Percentiles rank a stretch among this genome's conserved stretches.
Conservation (phyloP, 2,888 invertebrate species). For the Meiosimyza platycephala region DNA sequence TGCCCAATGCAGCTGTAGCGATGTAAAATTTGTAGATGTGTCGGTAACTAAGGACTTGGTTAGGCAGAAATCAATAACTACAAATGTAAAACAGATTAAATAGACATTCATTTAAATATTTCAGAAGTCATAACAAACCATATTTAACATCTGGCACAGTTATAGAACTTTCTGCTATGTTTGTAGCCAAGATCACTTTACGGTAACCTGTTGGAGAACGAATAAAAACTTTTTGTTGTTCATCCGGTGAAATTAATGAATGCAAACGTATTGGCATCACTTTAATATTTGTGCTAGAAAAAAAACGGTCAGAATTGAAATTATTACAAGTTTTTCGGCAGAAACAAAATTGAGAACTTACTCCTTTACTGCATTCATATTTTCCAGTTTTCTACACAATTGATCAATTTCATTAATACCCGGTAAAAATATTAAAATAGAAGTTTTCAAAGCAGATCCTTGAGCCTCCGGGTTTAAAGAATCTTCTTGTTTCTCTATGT, state of each 20-base stretch:
- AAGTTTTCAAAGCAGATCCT: slow-evolving; percentile 57
- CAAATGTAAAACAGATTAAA: slow-evolving; percentile 1
- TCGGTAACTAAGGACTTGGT: slow-evolving; percentile 86
- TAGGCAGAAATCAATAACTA: slow-evolving; percentile 93
- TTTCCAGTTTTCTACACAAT: slow-evolving; percentile 68
- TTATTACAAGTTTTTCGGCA: not conserved
- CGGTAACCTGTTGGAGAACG: slow-evolving; percentile 67
- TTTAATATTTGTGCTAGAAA: slow-evolving; percentile 45
- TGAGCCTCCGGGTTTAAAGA: slow-evolving; percentile 67
- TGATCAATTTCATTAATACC: slow-evolving; percentile 88
- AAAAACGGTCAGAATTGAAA: not conserved
- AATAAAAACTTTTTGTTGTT: slow-evolving; percentile 74
- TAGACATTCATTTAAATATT: not conserved
- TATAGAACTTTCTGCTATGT: slow-evolving; percentile 93
- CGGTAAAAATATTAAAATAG: slow-evolving; percentile 90
- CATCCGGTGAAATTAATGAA: slow-evolving; percentile 82
- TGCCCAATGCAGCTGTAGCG: slow-evolving; percentile 86
- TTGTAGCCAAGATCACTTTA: slow-evolving; percentile 89
- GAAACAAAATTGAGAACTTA: slow-evolving; percentile 32
- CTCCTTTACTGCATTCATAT: slow-evolving; percentile 47
- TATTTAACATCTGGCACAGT: slow-evolving; percentile 90
- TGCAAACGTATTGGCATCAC: slow-evolving; percentile 70
- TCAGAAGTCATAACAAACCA: slow-evolving; percentile 47
- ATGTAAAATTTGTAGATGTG: slow-evolving; percentile 73
- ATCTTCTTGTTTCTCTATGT: slow-evolving; percentile 57